A percentile compares a stretch with the other conserved stretches of the same genome.
These are phyloP conservation scores for Elegia similella DNA, from an alignment of 2,888 invertebrate genomes.

Conservation along the genomic window DNA sequence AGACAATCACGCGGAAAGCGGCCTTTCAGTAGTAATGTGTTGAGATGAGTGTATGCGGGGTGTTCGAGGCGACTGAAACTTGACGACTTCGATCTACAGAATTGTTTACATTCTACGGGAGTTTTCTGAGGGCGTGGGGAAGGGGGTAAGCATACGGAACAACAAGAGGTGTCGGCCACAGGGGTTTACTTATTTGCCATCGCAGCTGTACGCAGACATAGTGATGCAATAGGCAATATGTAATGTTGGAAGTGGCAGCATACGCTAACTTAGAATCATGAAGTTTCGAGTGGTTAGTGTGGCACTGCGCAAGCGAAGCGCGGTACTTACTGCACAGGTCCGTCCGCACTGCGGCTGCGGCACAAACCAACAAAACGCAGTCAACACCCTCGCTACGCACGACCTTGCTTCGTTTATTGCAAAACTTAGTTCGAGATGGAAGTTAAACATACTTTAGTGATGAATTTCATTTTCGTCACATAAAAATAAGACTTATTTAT, in stretches of 20 bases:
- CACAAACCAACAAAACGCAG: constrained; percentile 43
- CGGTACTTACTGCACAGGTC: constrained; percentile 73
- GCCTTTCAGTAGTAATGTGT: neutral
- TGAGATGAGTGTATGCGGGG: neutral
- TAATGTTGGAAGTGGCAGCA: too few relatives aligned
- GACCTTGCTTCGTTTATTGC: neutral
- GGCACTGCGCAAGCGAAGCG: constrained; percentile 32
- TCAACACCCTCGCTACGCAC: neutral
- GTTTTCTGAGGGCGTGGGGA: neutral
- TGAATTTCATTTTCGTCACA: too few relatives aligned
- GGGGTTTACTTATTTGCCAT: too few relatives aligned
- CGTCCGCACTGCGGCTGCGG: constrained; percentile 75
- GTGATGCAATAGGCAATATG: too few relatives aligned
- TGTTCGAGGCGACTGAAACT: neutral
- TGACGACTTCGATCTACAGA: neutral
- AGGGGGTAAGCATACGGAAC: neutral
- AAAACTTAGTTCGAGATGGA: too few relatives aligned
- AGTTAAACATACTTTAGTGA: too few relatives aligned
- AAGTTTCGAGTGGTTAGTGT: too few relatives aligned
- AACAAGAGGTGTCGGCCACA: too few relatives aligned
- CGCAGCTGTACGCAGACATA: too few relatives aligned
- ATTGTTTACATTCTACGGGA: neutral
- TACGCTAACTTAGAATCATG: too few relatives aligned
- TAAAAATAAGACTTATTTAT: too few relatives aligned
- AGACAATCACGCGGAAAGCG: neutral